Evolutionary conservation across 92 coral and sea anemone species (phyloP), one percentile per base, ranked within the genome.

Genomic region (Epizoanthus stellaris): DNA sequence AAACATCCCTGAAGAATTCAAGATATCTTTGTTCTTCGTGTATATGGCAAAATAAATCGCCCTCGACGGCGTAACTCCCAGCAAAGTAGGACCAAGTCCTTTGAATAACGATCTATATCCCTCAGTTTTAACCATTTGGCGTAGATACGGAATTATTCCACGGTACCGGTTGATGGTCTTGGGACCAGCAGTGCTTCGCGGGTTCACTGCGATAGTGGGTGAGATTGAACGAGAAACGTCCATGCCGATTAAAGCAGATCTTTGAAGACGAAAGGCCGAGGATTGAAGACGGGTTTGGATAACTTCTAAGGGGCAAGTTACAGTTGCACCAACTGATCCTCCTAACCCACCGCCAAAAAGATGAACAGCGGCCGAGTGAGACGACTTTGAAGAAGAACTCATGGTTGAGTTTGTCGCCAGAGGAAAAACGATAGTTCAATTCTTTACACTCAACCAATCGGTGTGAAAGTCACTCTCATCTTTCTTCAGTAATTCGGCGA

Each of bases 201-300:
- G 72, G 20, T 17, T 79, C 40, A 79, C 75, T 23, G 75, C 85
- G 23, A 80, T 67, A 13, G 90, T 69, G 47, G 92, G 70, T 20
- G 94, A 88, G 9, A 87, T 15, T n/a, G 80, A 67, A 61, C 81
- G 87, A 0, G 73, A 54, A 53, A 92, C 69, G 59, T 84, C 85
- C 16, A 87, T 39, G 61, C 80, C 81, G 54, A 91, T 63, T 57
- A 86, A 58, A 54, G 89, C 77, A 39, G 88, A 45, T 87, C 93
- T 77, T 74, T 92, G 95, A 88, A 88, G 69, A 7, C 90, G 91
- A 85, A 96, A 96, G 1, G 96, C 95, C 23, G 98, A 96, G 0
- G 98, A 96, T 67, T 96, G 98, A 62, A 96, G 91, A 85, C 98
- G 93, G 14, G 98, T 96, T 85, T 96, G 98, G 39, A 96, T 94